Percentiles rank a stretch among this genome's conserved stretches.
Conservation (phyloP, 1,140 invertebrate genomes). For the Steinernema khuongi region DNA sequence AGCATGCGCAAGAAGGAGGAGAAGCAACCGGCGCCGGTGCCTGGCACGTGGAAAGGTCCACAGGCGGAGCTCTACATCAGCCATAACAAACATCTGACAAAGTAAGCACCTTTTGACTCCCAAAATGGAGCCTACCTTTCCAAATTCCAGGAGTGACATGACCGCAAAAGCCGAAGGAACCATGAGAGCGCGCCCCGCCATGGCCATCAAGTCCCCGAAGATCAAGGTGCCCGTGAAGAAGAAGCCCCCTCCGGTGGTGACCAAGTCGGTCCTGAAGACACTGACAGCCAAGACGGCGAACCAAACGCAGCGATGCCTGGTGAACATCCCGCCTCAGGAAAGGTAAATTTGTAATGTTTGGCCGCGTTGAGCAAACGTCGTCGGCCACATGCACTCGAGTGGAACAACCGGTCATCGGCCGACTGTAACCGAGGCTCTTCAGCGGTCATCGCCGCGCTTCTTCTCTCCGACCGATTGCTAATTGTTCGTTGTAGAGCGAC, state of each 20-base stretch:
- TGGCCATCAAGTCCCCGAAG: not conserved
- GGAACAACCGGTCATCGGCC: not conserved
- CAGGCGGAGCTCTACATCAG: slow-evolving; percentile 32
- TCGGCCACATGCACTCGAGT: not conserved
- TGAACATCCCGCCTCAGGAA: slow-evolving; percentile 4
- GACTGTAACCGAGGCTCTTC: not conserved
- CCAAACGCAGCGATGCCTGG: not conserved
- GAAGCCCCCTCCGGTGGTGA: not conserved
- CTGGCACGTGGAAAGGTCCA: slow-evolving; percentile 31
- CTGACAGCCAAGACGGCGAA: not conserved
- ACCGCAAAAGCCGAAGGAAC: not conserved
- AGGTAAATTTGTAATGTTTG: not conserved
- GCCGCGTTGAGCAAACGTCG: not conserved
- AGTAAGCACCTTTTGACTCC: slow-evolving; percentile 19
- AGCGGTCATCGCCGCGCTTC: not conserved
- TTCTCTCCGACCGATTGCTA: not conserved
- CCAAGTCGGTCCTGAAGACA: not conserved
- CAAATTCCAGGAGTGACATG: not conserved
- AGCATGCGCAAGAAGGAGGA: not conserved
- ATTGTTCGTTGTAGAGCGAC: not conserved
- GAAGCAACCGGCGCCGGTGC: slow-evolving; percentile 33
- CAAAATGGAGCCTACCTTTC: not conserved
- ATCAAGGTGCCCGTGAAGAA: slow-evolving; percentile 10
- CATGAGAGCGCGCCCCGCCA: not conserved
- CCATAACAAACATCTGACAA: slow-evolving; percentile 31